Conservation (phyloP, 2,113 vertebrate species). For the Sula dactylatra region DNA sequence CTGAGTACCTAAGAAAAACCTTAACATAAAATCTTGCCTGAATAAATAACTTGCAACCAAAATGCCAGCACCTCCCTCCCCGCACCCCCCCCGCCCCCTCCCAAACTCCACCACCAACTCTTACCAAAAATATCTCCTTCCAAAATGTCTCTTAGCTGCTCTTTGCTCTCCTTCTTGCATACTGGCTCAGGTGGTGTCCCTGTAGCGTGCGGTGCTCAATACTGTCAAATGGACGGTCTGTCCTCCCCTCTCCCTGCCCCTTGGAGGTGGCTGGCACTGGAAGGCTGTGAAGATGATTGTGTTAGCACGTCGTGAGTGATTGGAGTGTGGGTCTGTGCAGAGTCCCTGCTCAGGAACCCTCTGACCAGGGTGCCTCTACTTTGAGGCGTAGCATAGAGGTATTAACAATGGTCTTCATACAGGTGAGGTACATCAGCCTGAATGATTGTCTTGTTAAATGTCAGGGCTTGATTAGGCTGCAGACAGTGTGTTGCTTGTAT, state of each 20-base stretch:
- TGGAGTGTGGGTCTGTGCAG: not conserved
- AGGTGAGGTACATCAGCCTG: not conserved
- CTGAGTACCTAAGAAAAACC: not conserved
- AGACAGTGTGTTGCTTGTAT: not conserved
- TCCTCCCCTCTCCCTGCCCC: not conserved
- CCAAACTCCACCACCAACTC: not conserved
- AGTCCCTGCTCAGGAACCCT: not conserved
- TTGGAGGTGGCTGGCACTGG: not conserved
- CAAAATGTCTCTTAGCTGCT: not conserved
- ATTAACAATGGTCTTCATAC: rapidly evolving
- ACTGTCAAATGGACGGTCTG: not conserved
- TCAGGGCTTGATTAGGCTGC: not conserved
- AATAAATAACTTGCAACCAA: not conserved
- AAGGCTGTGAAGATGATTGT: not conserved
- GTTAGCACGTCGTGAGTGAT: not conserved
- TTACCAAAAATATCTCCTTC: not conserved
- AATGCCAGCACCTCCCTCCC: not conserved
- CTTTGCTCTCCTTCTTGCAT: not conserved
- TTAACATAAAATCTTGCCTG: not conserved
- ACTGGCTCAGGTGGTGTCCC: not conserved
- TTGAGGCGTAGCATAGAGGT: not conserved
- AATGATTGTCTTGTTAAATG: not conserved
- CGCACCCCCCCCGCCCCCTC: not conserved
- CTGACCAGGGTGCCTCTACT: not conserved
- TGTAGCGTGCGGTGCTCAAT: not conserved